A percentile compares a stretch with the other conserved stretches of the same genome.
These are phyloP conservation scores for Arnoldichthys spilopterus DNA, from an alignment of 2,797 vertebrate species.

Conservation along the genomic window DNA sequence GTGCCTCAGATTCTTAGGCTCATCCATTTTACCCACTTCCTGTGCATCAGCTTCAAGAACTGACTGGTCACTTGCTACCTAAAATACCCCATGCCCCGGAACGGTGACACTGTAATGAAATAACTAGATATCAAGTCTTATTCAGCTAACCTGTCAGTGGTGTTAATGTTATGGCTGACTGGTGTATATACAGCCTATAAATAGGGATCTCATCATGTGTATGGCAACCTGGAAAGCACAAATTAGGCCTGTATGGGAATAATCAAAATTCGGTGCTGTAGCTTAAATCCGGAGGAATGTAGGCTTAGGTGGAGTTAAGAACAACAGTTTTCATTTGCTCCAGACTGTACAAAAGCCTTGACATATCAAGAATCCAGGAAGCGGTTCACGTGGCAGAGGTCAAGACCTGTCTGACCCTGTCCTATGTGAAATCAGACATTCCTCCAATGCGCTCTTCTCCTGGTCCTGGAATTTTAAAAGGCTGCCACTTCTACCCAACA, in stretches of 20 bases:
- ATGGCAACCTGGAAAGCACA: not conserved
- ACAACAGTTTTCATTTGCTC: not conserved
- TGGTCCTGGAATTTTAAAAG: not conserved
- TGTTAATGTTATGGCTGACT: too few species aligned
- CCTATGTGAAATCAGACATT: not conserved
- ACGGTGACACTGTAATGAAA: too few species aligned
- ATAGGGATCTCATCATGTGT: not conserved
- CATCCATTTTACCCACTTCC: too few species aligned
- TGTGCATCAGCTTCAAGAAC: too few species aligned
- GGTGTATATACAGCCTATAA: too few species aligned
- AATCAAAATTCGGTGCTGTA: not conserved
- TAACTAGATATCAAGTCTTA: too few species aligned
- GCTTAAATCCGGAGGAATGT: not conserved
- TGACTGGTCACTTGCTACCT: too few species aligned
- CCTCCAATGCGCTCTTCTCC: not conserved
- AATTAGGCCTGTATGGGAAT: not conserved
- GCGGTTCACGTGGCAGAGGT: not conserved
- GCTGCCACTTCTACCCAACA: not conserved
- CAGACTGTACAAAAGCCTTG: not conserved
- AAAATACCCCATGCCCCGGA: too few species aligned
- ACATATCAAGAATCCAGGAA: not conserved
- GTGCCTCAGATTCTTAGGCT: too few species aligned
- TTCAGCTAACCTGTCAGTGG: too few species aligned
- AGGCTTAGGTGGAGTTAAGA: not conserved
- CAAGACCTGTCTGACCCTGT: conserved; percentile 13